These are phyloP conservation scores for Lagria hirta DNA, from an alignment of 2,888 invertebrate genomes.

Conservation along the genomic window DNA sequence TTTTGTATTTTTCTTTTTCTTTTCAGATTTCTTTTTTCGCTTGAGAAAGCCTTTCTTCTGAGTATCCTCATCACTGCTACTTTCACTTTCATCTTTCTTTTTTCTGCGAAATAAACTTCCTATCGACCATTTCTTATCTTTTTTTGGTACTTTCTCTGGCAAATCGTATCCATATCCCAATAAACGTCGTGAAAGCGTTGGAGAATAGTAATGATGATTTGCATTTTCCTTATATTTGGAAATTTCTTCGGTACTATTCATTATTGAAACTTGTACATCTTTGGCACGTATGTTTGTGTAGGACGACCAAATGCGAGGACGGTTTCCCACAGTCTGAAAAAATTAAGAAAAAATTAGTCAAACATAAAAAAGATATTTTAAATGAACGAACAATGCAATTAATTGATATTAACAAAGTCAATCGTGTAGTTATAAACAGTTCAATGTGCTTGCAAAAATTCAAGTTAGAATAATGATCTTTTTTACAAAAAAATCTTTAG, in stretches of 20 bases:
- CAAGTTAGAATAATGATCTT: background rate
- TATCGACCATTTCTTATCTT: constrained; percentile 76
- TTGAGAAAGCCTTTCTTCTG: constrained; percentile 47
- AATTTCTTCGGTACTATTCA: constrained; percentile 51
- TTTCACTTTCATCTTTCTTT: constrained; percentile 67
- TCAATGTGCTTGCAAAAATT: no score
- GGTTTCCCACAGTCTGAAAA: constrained; percentile 55
- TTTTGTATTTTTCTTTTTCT: constrained; percentile 60
- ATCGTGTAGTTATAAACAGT: no score
- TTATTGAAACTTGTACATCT: constrained; percentile 41
- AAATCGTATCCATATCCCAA: constrained; percentile 57
- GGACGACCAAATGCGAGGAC: constrained; percentile 52
- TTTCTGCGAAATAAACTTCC: constrained; percentile 77
- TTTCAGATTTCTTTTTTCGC: constrained; percentile 51
- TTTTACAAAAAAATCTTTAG: no score
- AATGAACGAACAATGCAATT: constrained; percentile 6
- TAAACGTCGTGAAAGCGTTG: constrained; percentile 46
- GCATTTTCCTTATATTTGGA: constrained; percentile 36
- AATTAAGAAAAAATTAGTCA: constrained; percentile 27
- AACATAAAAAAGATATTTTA: constrained; percentile 3
- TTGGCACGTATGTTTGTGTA: constrained; percentile 47
- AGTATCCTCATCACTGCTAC: constrained; percentile 52
- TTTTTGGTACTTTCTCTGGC: constrained; percentile 58
- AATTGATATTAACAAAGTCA: no score
- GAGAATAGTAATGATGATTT: constrained; percentile 40